phyloP scores from a whole-genome alignment of 2,888 invertebrate species.

The Seira sanloemensis region DNA sequence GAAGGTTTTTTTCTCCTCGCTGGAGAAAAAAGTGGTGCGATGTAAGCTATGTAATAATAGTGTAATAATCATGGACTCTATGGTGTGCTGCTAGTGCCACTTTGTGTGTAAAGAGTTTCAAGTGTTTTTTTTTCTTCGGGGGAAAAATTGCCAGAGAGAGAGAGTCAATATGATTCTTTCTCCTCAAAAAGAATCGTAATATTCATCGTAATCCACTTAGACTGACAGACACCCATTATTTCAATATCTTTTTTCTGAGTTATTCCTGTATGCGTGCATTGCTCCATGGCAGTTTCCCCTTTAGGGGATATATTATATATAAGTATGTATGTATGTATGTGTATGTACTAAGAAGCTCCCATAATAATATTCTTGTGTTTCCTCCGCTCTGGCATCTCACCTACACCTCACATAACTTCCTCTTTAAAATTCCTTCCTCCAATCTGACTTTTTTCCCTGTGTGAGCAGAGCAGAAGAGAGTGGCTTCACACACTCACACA shows the following conservation, averaged over 20 bases:
- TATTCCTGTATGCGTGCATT: conserved; percentile 13
- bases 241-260: conserved; percentile 47
- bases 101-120: conserved; percentile 16
- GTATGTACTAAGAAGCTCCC: not conserved
- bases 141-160: too few relatives aligned
- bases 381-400: not conserved
- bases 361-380: not conserved
- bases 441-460: not conserved
- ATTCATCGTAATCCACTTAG: conserved; percentile 69
- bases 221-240: conserved; percentile 66
- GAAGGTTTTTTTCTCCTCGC: too few relatives aligned
- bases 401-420: not conserved
- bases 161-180: too few relatives aligned
- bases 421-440: not conserved
- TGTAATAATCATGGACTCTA: not conserved
- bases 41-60: not conserved
- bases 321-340: too few relatives aligned
- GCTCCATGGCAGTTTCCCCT: not conserved
- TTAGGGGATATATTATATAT: not conserved
- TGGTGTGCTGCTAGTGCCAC: not conserved
- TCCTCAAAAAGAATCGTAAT: conserved; percentile 51
- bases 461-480: too few relatives aligned
- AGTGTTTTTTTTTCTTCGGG: conserved; percentile 37
- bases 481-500: too few relatives aligned
- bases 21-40: not conserved